Evolutionary conservation across 2,113 vertebrate species (phyloP).

Genomic region (Vulpes lagopus): DNA sequence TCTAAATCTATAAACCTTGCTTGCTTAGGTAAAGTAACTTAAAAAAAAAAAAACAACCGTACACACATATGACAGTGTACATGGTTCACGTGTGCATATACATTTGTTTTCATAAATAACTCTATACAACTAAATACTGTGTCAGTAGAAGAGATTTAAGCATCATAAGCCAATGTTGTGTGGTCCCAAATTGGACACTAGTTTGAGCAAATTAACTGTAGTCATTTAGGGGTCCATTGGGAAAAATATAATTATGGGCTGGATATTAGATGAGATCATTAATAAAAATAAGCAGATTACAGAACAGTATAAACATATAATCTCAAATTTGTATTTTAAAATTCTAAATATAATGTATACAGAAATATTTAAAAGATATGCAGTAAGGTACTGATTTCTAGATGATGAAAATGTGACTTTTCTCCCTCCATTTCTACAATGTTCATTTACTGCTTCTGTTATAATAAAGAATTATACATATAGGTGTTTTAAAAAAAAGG

Average conservation of each 20-base stretch:
- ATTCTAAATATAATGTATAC: not conserved
- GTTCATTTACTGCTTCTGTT: not conserved
- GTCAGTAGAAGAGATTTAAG: not conserved
- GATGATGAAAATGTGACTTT: not conserved
- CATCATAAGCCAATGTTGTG: not conserved
- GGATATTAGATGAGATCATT: not conserved
- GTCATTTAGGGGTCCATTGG: not conserved
- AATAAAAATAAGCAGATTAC: not conserved
- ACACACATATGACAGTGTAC: not conserved
- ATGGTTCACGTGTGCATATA: not conserved
- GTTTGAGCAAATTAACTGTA: constrained; percentile 39
- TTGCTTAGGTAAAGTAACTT: not conserved
- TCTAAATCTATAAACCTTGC: not conserved
- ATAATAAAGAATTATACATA: not conserved
- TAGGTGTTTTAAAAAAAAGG: not conserved
- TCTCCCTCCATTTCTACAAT: not conserved
- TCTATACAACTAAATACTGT: not conserved
- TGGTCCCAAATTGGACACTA: not conserved
- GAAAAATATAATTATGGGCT: not conserved
- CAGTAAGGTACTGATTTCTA: not conserved
- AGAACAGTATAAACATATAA: not conserved
- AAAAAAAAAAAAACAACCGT: not conserved
- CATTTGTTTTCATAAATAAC: constrained; percentile 6
- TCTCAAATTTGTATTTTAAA: not conserved
- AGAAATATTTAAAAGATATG: constrained; percentile 24